Evolutionary conservation across 2,888 invertebrate species (phyloP).

Genomic region (Megalurothrips usitatus): DNA sequence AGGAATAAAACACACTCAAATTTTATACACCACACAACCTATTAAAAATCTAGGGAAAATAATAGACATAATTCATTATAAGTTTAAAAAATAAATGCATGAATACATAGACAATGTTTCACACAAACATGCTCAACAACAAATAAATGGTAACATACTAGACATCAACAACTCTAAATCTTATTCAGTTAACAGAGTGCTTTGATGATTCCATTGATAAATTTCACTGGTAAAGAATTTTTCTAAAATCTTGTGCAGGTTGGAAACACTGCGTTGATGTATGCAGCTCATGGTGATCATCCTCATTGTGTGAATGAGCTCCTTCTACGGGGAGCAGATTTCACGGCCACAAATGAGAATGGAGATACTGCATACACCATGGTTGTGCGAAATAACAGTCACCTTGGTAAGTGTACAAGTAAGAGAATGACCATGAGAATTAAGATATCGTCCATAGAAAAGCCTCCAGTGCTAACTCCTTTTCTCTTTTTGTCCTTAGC

Average conservation of each 20-base stretch:
- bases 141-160: too few species aligned
- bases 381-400: conserved; percentile 61
- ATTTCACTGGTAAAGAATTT: too few species aligned
- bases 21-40: too few species aligned
- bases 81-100: too few species aligned
- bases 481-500: background rate
- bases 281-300: conserved; percentile 85
- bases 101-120: too few species aligned
- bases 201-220: too few species aligned
- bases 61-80: too few species aligned
- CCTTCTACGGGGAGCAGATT: conserved; percentile 72
- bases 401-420: conserved; percentile 46
- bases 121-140: too few species aligned
- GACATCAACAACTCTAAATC: too few species aligned
- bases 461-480: background rate
- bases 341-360: conserved; percentile 73
- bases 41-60: too few species aligned
- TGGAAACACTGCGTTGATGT: conserved; percentile 87
- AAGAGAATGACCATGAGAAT: background rate
- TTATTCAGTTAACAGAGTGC: too few species aligned
- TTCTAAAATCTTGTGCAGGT: conserved; percentile 53
- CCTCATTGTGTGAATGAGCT: conserved; percentile 83
- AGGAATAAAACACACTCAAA: too few species aligned
- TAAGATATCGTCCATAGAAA: background rate
- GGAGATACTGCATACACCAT: conserved; percentile 80